Base-by-base conservation (phyloP, 2,113 vertebrate genomes). In the Tetraodon nigroviridis region DNA sequence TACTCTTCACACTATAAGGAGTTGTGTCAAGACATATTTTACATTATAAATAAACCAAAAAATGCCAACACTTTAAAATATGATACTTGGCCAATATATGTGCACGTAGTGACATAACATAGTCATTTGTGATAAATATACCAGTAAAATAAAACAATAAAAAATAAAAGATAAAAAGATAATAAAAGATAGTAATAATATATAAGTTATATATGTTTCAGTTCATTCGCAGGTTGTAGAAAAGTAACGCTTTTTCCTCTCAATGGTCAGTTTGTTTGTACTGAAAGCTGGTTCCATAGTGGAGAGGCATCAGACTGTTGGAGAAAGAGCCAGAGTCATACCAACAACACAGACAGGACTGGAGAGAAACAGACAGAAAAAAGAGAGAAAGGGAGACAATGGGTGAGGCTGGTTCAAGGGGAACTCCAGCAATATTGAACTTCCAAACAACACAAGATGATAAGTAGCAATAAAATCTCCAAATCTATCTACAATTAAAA, bases 341-440 rank as follows among this genome's bases (percentile, higher is more conserved):
- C 58, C 84, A 86, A 29, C 84, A 86, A 41, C 82, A 87, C 77
- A 87, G 77, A 66, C 79, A 87, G 53, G 82, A 83, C 84, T 86
- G 63, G 6, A 54, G 59, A 58, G 37, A 71, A 51, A 75, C 37
- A 51, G 20, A 29, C 22, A n/a, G 22, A 5, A 14, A 3, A 22
- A 32, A 51, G 8, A 51, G 15, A 45, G 19, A 47, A n/a, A 59
- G 45, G 14, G 18, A 51, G 37, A 32, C 11, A 53, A 24, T 18
- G 18, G 40, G 12, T 13, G 44, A 27, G 53, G 52, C 37, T 47
- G 62, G 41, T 68, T 71, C 58, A 73, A 71, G 53, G 44, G 0
- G 1, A 1, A 7, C 5, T 52, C 47, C 61, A 53, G 17, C 14
- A 1, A 46, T 20, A 40, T 55, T 6, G 7, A 11, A 37, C 10